Base-by-base conservation (phyloP, 2,888 invertebrate species). In the Brachypalpus laphriformis region DNA sequence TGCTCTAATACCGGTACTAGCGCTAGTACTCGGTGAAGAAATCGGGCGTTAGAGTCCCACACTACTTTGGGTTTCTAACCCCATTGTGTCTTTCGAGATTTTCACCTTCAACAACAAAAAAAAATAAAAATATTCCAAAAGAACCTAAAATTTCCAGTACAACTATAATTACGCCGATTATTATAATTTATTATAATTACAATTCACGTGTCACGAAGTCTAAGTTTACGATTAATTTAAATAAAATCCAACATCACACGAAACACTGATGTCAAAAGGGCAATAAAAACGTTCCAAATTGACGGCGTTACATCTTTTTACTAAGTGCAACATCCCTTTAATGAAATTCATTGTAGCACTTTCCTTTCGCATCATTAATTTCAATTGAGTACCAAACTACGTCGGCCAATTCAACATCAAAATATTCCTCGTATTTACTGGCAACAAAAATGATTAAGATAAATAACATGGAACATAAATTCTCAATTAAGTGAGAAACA, bases 281-380 rank as follows among this genome's bases (percentile, higher is more conserved):
- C 22, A 40, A n/a, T 3, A 25, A 61, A 61, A 57, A 20, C 28
- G 22, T 40, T 65, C 20, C 18, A 65, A 65, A 61, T 61, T 61
- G 28, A 28, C 45, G 5, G 3, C n/a, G 40, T 28, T 25, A 42
- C 59, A 59, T 42, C 34, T 1, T 54, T 51, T 40, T 22, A 25
- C n/a, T 20, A 68, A 76, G 16, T 59, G 57, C 31, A 20, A 61
- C 74, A 74, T 61, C 66, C 68, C 56, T 34, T 49, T 22, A 68
- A 68, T 59, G 16, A 51, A 34, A 22, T 34, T 31, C 56, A 34
- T 28, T 34, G 14, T 34, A 51, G n/a, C n/a, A 14, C 47, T 37
- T 20, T 51, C 25, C 9, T 20, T 66, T 63, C 54, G 42, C 20
- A 75, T 81, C 81, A 81, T 81, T 75, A 75, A 81, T 81, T 75